Evolutionary conservation across 2,797 vertebrate species (phyloP).

Genomic region (Gymnopithys bicolor): DNA sequence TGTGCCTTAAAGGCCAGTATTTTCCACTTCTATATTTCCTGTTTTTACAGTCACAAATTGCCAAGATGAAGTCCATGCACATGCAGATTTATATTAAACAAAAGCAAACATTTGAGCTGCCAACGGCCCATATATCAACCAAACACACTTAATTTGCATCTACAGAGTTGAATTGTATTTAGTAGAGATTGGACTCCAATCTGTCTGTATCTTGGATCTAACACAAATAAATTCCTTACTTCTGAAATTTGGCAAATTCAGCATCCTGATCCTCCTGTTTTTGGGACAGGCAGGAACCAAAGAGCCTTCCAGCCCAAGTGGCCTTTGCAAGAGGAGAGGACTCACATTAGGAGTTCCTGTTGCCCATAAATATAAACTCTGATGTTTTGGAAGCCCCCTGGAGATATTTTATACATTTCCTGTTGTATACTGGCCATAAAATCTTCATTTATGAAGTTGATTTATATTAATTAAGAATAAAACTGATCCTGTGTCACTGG

Average conservation of each 20-base stretch:
- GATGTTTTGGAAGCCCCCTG: not conserved
- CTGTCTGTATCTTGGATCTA: not conserved
- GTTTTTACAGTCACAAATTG: not conserved
- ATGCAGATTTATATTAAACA: not conserved
- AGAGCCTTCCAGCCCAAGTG: not conserved
- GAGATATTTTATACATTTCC: not conserved
- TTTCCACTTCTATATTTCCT: not conserved
- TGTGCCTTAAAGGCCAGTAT: not conserved
- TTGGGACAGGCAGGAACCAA: not conserved
- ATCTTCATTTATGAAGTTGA: not conserved
- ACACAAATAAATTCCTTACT: not conserved
- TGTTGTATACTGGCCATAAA: not conserved
- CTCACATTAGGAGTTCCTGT: fast-evolving
- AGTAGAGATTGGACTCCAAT: not conserved
- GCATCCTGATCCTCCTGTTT: not conserved
- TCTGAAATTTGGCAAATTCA: not conserved
- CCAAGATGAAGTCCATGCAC: not conserved
- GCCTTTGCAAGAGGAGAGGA: not conserved
- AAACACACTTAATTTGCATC: not conserved
- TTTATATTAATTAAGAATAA: not conserved
- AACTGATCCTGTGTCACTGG: not conserved
- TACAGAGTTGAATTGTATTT: not conserved
- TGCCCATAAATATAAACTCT: not conserved
- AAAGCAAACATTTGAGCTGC: conserved; percentile 15
- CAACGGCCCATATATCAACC: not conserved